Evolutionary conservation across 2,888 invertebrate species (phyloP).

Genomic region (Subacronicta megacephala): DNA sequence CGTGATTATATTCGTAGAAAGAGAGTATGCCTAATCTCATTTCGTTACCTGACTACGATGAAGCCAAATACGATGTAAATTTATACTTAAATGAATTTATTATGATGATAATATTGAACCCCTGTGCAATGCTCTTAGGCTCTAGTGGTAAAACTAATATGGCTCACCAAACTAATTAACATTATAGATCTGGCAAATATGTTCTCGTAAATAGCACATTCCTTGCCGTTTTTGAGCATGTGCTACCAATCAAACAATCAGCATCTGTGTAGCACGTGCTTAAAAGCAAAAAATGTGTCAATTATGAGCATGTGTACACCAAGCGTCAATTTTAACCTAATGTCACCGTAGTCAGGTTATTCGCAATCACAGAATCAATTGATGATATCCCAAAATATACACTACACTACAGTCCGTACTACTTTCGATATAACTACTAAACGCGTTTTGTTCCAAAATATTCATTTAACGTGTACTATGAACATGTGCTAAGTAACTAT

Average conservation of each 20-base stretch:
- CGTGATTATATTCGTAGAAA: not conserved
- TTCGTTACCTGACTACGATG: constrained; percentile 36
- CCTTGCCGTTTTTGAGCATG: no score
- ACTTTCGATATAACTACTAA: constrained; percentile 37
- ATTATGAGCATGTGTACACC: no score
- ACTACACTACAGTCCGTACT: constrained; percentile 42
- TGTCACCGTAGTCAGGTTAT: constrained; percentile 38
- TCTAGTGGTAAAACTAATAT: constrained; percentile 35
- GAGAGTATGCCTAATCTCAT: not conserved
- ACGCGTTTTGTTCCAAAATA: constrained; percentile 56
- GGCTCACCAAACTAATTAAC: constrained; percentile 19
- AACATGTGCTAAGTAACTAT: constrained; percentile 49
- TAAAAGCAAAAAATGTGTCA: no score
- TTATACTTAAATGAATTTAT: not conserved
- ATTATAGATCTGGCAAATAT: not conserved
- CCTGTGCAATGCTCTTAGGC: constrained; percentile 4
- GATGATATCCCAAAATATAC: constrained; percentile 51
- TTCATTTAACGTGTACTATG: constrained; percentile 44
- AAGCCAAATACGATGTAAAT: not conserved
- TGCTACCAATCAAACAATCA: no score
- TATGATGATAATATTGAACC: no score
- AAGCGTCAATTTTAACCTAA: constrained; percentile 10
- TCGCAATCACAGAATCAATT: constrained; percentile 37
- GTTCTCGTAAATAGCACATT: no score
- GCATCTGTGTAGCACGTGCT: no score